Percentiles rank a stretch among this genome's conserved stretches.
Conservation (phyloP, 2,888 invertebrate genomes). For the Eudasyphora cyanicolor region DNA sequence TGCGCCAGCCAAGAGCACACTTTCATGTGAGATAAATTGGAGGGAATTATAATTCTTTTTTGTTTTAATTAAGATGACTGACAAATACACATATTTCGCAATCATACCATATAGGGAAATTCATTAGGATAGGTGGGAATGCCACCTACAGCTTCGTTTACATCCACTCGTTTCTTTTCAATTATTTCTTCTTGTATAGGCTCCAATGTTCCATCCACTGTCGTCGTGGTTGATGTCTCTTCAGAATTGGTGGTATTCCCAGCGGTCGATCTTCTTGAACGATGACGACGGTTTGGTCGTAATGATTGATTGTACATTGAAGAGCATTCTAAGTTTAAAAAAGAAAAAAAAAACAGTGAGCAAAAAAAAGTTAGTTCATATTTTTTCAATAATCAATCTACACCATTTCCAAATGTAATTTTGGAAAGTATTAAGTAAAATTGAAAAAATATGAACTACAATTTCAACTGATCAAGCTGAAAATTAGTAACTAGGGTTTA, state of each 20-base stretch:
- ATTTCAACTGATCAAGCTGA: no score
- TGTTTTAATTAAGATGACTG: not conserved
- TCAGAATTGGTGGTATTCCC: not conserved
- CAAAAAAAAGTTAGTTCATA: no score
- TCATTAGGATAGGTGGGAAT: slow-evolving; percentile 35
- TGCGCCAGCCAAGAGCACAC: slow-evolving; percentile 59
- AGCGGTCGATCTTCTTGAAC: not conserved
- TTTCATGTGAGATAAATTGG: slow-evolving; percentile 12
- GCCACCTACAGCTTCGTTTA: slow-evolving; percentile 56
- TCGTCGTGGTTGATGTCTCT: no score
- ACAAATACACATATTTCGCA: not conserved
- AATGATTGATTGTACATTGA: not conserved
- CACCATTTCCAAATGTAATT: no score
- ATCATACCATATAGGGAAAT: slow-evolving; percentile 54
- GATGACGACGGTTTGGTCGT: not conserved
- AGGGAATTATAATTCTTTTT: no score
- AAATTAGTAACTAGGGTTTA: no score
- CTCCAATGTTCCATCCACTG: not conserved
- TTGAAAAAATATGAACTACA: no score
- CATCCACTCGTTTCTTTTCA: slow-evolving; percentile 40
- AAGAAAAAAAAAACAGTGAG: no score
- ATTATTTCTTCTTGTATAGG: slow-evolving; percentile 6
- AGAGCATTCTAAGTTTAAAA: slow-evolving; percentile 3
- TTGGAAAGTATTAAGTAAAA: no score
- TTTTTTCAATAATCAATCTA: no score